phyloP scores from a whole-genome alignment of 2,888 invertebrate species.

The Periphyllus acericola region DNA sequence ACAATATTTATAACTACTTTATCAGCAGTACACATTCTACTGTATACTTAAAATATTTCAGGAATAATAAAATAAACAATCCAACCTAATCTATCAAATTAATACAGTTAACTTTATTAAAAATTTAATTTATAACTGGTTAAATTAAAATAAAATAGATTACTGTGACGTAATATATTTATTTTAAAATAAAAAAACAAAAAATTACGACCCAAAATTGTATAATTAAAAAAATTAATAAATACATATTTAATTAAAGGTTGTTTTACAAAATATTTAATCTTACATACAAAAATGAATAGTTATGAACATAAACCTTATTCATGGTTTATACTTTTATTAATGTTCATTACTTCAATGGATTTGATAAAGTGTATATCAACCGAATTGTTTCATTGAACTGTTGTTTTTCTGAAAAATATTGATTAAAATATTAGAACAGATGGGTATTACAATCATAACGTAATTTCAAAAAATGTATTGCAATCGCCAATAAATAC shows the following conservation, averaged over 20 bases:
- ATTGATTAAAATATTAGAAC: background rate
- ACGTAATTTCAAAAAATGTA: background rate
- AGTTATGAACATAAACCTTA: background rate
- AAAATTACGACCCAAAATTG: background rate
- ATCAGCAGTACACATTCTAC: too few relatives aligned
- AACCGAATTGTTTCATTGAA: slow-evolving; percentile 33
- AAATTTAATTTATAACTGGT: background rate
- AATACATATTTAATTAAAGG: background rate
- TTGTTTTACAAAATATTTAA: background rate
- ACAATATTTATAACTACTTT: too few relatives aligned
- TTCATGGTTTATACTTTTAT: background rate
- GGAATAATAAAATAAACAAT: too few relatives aligned
- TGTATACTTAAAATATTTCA: too few relatives aligned
- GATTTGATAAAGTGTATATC: slow-evolving; percentile 21
- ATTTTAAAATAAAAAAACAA: too few relatives aligned
- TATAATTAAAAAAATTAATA: background rate
- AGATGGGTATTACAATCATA: background rate
- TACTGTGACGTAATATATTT: too few relatives aligned
- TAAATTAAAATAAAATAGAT: too few relatives aligned
- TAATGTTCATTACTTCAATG: slow-evolving; percentile 27
- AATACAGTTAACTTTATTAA: background rate
- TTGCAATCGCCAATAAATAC: background rate
- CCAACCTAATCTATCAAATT: too few relatives aligned
- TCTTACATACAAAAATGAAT: background rate
- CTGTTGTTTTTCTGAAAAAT: slow-evolving; percentile 42